These are phyloP conservation scores for Rutilus rutilus DNA, from an alignment of 2,113 vertebrate species.

Conservation along the genomic window DNA sequence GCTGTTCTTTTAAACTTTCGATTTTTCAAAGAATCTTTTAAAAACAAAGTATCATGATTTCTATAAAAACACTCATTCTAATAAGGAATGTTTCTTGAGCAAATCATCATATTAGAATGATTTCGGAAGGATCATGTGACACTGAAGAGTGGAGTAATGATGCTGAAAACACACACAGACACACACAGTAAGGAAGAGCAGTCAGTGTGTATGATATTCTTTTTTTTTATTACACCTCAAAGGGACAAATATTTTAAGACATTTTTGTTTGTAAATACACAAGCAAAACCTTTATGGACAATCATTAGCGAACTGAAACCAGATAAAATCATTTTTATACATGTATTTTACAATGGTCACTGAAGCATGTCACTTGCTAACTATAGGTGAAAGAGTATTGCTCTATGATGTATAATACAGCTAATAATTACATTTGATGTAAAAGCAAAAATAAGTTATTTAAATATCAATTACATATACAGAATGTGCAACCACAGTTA, in stretches of 20 bases:
- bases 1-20: background rate
- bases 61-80: too few species aligned
- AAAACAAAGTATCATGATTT: too few species aligned
- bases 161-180: background rate
- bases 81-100: background rate
- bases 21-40: background rate
- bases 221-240: constrained; percentile 79
- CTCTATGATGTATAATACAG: constrained; percentile 94
- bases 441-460: constrained; percentile 99
- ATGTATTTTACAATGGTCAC: constrained; percentile 91
- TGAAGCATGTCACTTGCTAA: constrained; percentile 83
- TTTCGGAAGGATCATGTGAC: background rate
- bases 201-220: constrained; percentile 42
- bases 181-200: constrained; percentile 15
- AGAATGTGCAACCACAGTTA: constrained; percentile 96
- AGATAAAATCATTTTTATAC: constrained; percentile 95
- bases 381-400: constrained; percentile 87
- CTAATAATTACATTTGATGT: constrained; percentile 97
- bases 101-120: background rate
- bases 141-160: background rate
- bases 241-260: constrained; percentile 94
- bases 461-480: constrained; percentile 99
- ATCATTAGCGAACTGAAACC: constrained; percentile 90
- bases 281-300: constrained; percentile 90
- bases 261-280: constrained; percentile 89